These are phyloP conservation scores for Apotomis betuletana DNA, from an alignment of 2,888 invertebrate genomes.

Conservation along the genomic window DNA sequence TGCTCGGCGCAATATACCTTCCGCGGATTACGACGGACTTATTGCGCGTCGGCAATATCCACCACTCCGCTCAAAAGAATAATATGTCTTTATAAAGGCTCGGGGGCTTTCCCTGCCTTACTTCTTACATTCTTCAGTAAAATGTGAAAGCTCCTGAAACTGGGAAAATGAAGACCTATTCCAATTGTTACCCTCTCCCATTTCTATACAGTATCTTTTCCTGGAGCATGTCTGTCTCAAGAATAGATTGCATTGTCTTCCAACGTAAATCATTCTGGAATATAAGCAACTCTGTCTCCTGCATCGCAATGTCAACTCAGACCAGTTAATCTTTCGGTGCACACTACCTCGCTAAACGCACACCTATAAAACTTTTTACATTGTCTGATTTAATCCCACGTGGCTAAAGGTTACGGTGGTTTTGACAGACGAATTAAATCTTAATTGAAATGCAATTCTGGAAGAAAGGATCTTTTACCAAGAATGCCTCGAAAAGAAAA, in stretches of 20 bases:
- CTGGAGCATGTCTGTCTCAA: slow-evolving; percentile 47
- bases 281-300: slow-evolving; percentile 62
- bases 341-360: slow-evolving; percentile 44
- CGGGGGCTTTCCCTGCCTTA: slow-evolving; percentile 77
- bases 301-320: slow-evolving; percentile 54
- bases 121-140: slow-evolving; percentile 80
- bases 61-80: slow-evolving; percentile 77
- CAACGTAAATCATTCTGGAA: slow-evolving; percentile 72
- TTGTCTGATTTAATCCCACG: slow-evolving; percentile 56
- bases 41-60: slow-evolving; percentile 73
- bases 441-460: slow-evolving; percentile 47
- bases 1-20: slow-evolving; percentile 66
- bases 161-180: slow-evolving; percentile 47
- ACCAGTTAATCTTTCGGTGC: slow-evolving; percentile 46
- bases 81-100: slow-evolving; percentile 82
- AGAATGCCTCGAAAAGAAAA: not conserved
- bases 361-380: slow-evolving; percentile 48
- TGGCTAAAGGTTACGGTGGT: slow-evolving; percentile 71
- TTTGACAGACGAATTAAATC: slow-evolving; percentile 69
- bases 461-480: not conserved
- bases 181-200: slow-evolving; percentile 51
- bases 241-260: slow-evolving; percentile 81
- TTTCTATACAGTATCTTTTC: slow-evolving; percentile 46
- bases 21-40: slow-evolving; percentile 75
- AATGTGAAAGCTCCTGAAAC: slow-evolving; percentile 76